phyloP scores from a whole-genome alignment of 2,113 vertebrate genomes.

The Campylomormyrus tamandua region DNA sequence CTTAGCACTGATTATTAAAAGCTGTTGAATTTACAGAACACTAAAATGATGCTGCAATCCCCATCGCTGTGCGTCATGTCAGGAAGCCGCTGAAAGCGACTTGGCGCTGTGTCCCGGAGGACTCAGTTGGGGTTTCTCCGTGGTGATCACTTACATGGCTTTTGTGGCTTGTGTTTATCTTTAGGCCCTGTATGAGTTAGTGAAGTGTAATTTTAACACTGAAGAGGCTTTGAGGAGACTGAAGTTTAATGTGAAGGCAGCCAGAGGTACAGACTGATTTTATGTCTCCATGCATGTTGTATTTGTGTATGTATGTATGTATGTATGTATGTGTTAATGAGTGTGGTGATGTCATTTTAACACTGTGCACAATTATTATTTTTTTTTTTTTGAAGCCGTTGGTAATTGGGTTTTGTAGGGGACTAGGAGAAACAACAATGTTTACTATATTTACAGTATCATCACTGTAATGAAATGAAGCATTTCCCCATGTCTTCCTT shows the following conservation, averaged over 20 bases:
- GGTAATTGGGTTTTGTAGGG: neutral
- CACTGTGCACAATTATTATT: neutral
- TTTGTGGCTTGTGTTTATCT: constrained; percentile 24
- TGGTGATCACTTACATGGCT: neutral
- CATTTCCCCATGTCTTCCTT: neutral
- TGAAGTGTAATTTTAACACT: constrained; percentile 91
- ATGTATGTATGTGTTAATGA: neutral
- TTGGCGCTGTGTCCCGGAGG: neutral
- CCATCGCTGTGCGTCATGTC: neutral
- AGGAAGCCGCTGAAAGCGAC: neutral
- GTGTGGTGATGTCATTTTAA: neutral
- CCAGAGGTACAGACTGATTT: constrained; percentile 71
- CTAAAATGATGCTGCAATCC: neutral
- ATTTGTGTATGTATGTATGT: neutral
- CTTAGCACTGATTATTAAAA: neutral
- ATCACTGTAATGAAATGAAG: neutral
- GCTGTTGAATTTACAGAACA: neutral
- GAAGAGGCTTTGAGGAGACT: constrained; percentile 88
- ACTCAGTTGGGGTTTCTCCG: too few species aligned
- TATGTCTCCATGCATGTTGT: neutral
- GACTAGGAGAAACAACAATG: neutral
- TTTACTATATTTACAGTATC: neutral
- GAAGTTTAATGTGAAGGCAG: constrained; percentile 87
- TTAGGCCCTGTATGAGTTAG: constrained; percentile 90
- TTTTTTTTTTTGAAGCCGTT: neutral